Percentiles rank a stretch among this genome's conserved stretches.
Conservation (phyloP, 1,140 invertebrate species). For the Drosophila chauvacae region DNA sequence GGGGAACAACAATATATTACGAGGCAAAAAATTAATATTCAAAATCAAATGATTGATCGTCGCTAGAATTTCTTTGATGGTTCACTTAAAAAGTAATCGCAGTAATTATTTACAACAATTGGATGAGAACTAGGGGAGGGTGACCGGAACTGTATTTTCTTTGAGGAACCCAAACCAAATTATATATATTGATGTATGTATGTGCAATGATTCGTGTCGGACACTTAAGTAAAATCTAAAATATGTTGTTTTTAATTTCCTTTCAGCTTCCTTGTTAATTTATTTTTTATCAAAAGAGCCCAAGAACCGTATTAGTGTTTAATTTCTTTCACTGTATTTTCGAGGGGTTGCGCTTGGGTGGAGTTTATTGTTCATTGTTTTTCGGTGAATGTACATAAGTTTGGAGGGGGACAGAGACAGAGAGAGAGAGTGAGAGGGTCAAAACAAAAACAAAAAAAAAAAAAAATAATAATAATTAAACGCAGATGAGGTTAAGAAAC, state of each 20-base stretch:
- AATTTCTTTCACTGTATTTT: constrained; percentile 31
- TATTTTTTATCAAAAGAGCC: constrained; percentile 40
- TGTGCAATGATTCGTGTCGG: constrained; percentile 56
- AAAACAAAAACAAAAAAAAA: constrained; percentile 8
- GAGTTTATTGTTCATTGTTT: constrained; percentile 30
- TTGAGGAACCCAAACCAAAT: constrained; percentile 76
- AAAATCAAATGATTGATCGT: constrained; percentile 37
- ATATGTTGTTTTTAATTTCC: constrained; percentile 25
- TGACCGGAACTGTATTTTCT: constrained; percentile 52
- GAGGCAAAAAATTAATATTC: constrained; percentile 32
- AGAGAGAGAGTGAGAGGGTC: constrained; percentile 14
- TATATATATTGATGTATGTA: constrained; percentile 52
- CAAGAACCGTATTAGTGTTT: constrained; percentile 70
- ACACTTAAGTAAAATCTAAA: constrained; percentile 24
- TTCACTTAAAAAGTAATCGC: constrained; percentile 49
- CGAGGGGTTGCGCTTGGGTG: constrained; percentile 16
- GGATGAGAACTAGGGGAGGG: constrained; percentile 32
- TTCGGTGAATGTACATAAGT: constrained; percentile 49
- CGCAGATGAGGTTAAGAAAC: constrained; percentile 44
- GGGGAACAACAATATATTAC: constrained; percentile 24
- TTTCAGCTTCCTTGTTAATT: constrained; percentile 42
- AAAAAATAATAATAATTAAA: background rate
- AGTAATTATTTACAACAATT: constrained; percentile 68
- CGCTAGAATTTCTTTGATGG: constrained; percentile 1
- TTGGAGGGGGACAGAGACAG: constrained; percentile 5